Evolutionary conservation across 2,888 invertebrate genomes (phyloP), one percentile per base, ranked within the genome.

Genomic region (Lepeophtheirus nordmannii): DNA sequence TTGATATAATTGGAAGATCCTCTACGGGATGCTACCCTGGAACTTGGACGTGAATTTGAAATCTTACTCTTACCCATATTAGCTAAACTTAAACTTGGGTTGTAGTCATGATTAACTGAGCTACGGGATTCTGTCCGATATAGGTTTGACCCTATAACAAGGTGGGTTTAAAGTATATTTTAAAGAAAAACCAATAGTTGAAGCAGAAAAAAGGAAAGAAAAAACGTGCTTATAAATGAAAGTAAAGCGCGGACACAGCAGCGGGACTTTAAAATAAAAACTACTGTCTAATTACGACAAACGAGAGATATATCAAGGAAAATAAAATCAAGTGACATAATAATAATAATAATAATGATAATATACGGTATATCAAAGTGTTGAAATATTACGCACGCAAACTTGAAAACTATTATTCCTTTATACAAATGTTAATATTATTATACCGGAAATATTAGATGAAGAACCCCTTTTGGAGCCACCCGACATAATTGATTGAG

Each of bases 391-490:
- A 23, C 23, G 37, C 20, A 38, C 30, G 30, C 30, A 30, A 30
- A 30, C 30, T 30, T 30, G 30, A 30, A 30, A 30, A 30, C 30
- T 30, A 30, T 30, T 30, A 30, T 30, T 30, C 30, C 30, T 30
- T 30, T 30, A 30, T 30, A 30, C 30, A 7, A 30, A 30, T 30
- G 7, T 30, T 7, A 30, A 30, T 30, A 30, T 30, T 46, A n/a
- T 46, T 46, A 14, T 41, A 63, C 63, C 63, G 20, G 63, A 63
- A 14, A 63, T 63, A 37, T 63, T 63, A 22, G 63, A 63, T 86
- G 80, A 76, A 84, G 82, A 68, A 85, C 85, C 73, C 87, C 86
- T 69, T 86, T 86, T 71, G 85, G 82, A 73, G 87, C 86, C 63
- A 85, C 82, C 20, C 10, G 20, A 7, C 53, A 63, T 20, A 53